These are phyloP conservation scores for Papilio demoleus DNA, from an alignment of 2,888 invertebrate genomes.

Conservation along the genomic window DNA sequence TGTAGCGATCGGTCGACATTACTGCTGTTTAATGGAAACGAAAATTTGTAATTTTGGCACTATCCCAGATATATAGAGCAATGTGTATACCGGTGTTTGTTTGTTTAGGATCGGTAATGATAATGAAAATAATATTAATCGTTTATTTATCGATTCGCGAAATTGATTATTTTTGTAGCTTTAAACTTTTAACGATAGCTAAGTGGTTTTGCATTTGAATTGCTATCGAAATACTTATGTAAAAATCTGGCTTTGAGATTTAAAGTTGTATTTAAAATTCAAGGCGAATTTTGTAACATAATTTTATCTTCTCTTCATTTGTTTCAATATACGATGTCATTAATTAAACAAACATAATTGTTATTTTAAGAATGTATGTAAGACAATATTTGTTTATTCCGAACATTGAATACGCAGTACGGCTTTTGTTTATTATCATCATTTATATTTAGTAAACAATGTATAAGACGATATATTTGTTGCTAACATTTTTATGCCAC, in stretches of 20 bases:
- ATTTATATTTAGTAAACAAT: conserved; percentile 26
- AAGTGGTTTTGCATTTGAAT: neutral
- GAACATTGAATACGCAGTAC: conserved; percentile 13
- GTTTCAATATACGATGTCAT: conserved; percentile 6
- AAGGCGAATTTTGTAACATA: neutral
- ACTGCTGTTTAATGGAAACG: conserved; percentile 55
- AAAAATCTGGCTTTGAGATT: neutral
- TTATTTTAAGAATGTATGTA: conserved; percentile 23
- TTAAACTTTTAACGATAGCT: neutral
- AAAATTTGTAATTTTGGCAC: conserved; percentile 53
- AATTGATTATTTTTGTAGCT: neutral
- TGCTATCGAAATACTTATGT: neutral
- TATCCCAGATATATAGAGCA: conserved; percentile 47
- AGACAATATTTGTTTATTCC: conserved; percentile 26
- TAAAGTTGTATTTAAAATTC: neutral
- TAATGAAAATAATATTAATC: neutral
- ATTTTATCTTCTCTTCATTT: neutral
- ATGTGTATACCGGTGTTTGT: conserved; percentile 42
- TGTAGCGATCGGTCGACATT: conserved; percentile 56
- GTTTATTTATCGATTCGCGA: neutral
- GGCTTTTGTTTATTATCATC: conserved; percentile 2
- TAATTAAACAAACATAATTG: conserved; percentile 28
- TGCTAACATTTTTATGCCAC: neutral
- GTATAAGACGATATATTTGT: neutral
- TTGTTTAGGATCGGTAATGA: conserved; percentile 15